Evolutionary conservation across 2,888 invertebrate genomes (phyloP).

Genomic region (Danaus chrysippus): DNA sequence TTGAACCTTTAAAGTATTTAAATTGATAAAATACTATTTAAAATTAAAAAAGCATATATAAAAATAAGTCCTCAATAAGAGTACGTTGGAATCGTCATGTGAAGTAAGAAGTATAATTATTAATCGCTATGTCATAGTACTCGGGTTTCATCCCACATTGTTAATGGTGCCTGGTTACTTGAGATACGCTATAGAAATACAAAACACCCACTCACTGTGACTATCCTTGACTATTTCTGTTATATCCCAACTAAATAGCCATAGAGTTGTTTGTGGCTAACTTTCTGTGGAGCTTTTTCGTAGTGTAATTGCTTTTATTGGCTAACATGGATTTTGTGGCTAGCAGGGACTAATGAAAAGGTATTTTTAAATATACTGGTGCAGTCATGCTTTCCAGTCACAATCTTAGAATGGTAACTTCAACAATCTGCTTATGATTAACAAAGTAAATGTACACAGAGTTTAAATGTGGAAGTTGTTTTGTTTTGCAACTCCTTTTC

Average conservation of each 20-base stretch:
- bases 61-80: no score
- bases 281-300: constrained; percentile 8
- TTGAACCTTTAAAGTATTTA: no score
- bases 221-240: constrained; percentile 41
- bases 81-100: no score
- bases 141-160: constrained; percentile 36
- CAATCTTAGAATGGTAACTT: no score
- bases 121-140: constrained; percentile 24
- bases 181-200: constrained; percentile 55
- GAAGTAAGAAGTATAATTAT: not conserved
- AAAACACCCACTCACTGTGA: constrained; percentile 54
- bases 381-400: no score
- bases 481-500: no score
- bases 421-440: no score
- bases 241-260: constrained; percentile 35
- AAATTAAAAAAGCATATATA: no score
- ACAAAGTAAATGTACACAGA: no score
- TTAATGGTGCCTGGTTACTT: constrained; percentile 61
- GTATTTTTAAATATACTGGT: no score
- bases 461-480: no score
- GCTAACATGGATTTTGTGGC: not conserved
- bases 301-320: constrained; percentile 1
- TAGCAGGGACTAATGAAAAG: not conserved
- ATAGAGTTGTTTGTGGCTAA: constrained; percentile 26
- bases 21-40: no score